Conservation (phyloP, 2,888 invertebrate genomes). For the Mesorhabditis sp. region DNA sequence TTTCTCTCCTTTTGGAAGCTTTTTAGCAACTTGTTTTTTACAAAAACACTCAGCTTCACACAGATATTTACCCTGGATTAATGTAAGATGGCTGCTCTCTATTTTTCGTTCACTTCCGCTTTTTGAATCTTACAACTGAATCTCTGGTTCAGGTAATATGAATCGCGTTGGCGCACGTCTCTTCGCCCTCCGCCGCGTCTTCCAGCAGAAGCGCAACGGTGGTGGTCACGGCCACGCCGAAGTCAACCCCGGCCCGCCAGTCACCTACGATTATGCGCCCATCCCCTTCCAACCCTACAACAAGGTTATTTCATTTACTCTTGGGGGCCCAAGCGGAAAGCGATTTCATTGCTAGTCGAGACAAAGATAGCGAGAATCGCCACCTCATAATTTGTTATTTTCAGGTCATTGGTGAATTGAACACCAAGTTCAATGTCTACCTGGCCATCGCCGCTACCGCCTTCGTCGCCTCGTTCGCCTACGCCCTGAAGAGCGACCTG, state of each 20-base stretch:
- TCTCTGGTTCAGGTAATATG: constrained; percentile 12
- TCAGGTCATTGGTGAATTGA: constrained; percentile 43
- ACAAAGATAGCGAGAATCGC: no score
- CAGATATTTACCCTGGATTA: no score
- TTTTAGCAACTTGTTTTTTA: no score
- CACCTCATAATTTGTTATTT: background rate
- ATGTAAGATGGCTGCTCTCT: no score
- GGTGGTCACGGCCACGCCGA: constrained; percentile 33
- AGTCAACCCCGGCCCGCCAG: constrained; percentile 44
- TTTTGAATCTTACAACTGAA: no score
- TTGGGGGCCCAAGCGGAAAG: no score
- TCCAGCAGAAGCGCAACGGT: constrained; percentile 29
- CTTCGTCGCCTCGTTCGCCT: constrained; percentile 20
- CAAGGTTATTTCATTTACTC: constrained; percentile 21
- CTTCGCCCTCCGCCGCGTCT: constrained; percentile 31
- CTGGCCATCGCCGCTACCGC: constrained; percentile 28
- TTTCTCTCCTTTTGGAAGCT: no score
- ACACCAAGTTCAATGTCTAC: constrained; percentile 47
- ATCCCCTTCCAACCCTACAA: constrained; percentile 45
- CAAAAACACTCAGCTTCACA: no score
- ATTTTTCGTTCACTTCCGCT: no score
- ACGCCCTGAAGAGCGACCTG: constrained; percentile 33
- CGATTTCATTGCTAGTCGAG: no score
- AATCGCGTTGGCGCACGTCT: constrained; percentile 34
- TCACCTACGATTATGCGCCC: constrained; percentile 42